Percentiles rank a stretch among this genome's conserved stretches.
Conservation (phyloP, 2,113 vertebrate genomes). For the Malurus elegans region DNA sequence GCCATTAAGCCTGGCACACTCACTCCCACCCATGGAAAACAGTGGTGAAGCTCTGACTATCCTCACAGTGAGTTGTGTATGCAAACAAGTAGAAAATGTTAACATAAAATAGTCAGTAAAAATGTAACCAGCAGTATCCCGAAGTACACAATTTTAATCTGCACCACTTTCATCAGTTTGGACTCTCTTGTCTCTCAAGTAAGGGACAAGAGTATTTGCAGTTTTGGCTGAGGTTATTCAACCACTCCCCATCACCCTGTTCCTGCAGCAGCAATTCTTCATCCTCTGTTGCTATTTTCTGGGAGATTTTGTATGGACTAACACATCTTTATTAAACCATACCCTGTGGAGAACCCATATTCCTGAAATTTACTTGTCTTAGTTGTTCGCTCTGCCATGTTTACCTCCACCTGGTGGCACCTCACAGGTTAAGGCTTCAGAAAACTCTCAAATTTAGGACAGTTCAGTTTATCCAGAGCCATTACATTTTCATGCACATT, state of each 20-base stretch:
- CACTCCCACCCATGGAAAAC: not conserved
- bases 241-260: not conserved
- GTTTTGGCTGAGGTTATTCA: not conserved
- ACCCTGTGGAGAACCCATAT: rapidly evolving
- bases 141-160: not conserved
- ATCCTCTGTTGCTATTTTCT: rapidly evolving
- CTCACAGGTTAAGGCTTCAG: not conserved
- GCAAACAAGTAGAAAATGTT: not conserved
- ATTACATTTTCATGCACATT: not conserved
- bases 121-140: not conserved
- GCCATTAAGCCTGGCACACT: not conserved
- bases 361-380: not conserved
- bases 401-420: not conserved
- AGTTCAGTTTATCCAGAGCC: not conserved
- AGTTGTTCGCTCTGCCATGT: not conserved
- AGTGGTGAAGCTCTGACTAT: not conserved
- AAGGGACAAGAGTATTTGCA: not conserved
- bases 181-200: not conserved
- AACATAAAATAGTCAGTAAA: not conserved
- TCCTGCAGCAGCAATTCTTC: not conserved
- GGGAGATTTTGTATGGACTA: not conserved
- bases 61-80: rapidly evolving
- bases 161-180: not conserved
- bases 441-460: not conserved
- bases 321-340: not conserved